These are phyloP conservation scores for Onychostruthus taczanowskii DNA, from an alignment of 2,113 vertebrate species.

Conservation along the genomic window DNA sequence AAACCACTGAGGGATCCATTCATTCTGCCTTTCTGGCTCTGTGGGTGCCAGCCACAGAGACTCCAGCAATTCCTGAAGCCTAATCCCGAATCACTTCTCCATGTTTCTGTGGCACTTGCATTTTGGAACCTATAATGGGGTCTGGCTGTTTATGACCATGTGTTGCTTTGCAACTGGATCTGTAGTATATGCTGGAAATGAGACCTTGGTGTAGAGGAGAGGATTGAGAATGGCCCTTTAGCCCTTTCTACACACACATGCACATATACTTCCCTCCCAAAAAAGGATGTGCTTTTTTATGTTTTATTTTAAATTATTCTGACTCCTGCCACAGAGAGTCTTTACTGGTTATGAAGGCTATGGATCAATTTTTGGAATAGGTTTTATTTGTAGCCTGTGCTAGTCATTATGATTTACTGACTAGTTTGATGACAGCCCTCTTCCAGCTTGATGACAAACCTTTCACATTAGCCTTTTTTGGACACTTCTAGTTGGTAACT, in stretches of 20 bases:
- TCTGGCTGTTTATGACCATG: not conserved
- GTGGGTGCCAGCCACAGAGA: constrained; percentile 56
- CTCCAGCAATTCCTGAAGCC: constrained; percentile 52
- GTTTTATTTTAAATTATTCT: not conserved
- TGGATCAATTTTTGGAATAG: not conserved
- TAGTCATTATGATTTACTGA: not conserved
- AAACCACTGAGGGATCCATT: constrained; percentile 60
- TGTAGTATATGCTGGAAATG: not conserved
- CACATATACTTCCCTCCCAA: too few relatives aligned
- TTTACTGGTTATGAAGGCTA: not conserved
- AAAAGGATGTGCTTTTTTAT: not conserved
- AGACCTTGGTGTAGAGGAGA: not conserved
- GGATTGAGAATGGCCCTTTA: not conserved
- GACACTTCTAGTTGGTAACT: not conserved
- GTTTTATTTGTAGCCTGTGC: not conserved
- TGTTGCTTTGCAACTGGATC: not conserved
- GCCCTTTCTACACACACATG: not conserved
- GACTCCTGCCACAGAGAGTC: not conserved
- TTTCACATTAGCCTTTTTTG: not conserved
- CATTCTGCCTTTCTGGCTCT: constrained; percentile 55
- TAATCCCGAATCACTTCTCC: constrained; percentile 40
- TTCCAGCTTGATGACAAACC: not conserved
- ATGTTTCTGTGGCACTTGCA: not conserved
- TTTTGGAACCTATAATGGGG: not conserved
- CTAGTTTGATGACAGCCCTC: not conserved